Evolutionary conservation across 2,113 vertebrate genomes (phyloP).

Genomic region (Epinephelus lanceolatus): DNA sequence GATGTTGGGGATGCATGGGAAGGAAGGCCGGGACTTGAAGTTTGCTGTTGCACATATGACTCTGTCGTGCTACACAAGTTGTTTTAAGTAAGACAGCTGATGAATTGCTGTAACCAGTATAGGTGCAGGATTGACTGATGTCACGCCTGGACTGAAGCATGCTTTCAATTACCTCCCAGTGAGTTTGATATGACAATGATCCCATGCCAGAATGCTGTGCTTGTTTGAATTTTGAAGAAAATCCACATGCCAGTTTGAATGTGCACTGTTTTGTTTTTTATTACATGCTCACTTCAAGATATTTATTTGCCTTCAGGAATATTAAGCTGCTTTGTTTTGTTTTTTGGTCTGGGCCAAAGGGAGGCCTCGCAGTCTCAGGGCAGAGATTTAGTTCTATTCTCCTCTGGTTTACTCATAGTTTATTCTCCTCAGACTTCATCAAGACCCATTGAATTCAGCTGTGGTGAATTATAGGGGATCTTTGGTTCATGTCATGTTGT

Average conservation of each 20-base stretch:
- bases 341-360: neutral
- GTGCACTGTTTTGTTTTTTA: constrained; percentile 35
- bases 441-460: constrained; percentile 30
- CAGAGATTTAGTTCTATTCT: neutral
- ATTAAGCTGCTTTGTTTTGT: neutral
- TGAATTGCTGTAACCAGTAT: constrained; percentile 16
- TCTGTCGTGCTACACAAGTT: constrained; percentile 83
- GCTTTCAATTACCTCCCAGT: constrained; percentile 42
- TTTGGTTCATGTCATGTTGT: constrained; percentile 40
- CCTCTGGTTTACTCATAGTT: constrained; percentile 77
- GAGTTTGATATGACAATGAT: constrained; percentile 20
- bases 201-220: constrained; percentile 16
- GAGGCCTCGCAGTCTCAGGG: neutral
- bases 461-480: constrained; percentile 19
- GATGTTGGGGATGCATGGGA: constrained; percentile 82
- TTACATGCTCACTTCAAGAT: constrained; percentile 21
- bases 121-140: constrained; percentile 20
- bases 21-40: constrained; percentile 33
- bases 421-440: constrained; percentile 6
- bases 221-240: constrained; percentile 37
- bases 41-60: constrained; percentile 78
- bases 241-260: constrained; percentile 38
- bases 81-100: constrained; percentile 43
- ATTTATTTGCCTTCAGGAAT: constrained; percentile 25
- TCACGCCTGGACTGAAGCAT: constrained; percentile 4